Conservation (phyloP, 2,113 vertebrate species). For the Hymenochirus boettgeri region DNA sequence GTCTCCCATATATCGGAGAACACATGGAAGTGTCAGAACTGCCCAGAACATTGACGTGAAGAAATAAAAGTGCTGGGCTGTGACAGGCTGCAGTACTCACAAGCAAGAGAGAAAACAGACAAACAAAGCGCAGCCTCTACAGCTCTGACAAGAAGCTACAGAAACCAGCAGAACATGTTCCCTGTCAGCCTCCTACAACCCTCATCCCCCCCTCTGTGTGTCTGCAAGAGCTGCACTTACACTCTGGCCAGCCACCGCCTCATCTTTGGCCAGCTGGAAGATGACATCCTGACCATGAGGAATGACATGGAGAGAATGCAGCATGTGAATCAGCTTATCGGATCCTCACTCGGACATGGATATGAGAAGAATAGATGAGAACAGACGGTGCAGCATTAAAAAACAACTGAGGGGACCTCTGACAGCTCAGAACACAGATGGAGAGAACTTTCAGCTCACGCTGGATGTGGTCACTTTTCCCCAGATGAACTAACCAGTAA, state of each 20-base stretch:
- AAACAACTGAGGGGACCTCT: neutral
- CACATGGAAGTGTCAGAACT: no score
- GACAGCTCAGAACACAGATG: neutral
- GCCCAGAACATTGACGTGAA: conserved; percentile 15
- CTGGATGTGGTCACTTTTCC: conserved; percentile 37
- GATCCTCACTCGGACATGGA: neutral
- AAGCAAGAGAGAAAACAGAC: neutral
- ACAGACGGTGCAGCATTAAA: neutral
- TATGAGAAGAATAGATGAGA: neutral
- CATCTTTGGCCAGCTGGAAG: conserved; percentile 50
- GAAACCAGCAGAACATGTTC: conserved; percentile 46
- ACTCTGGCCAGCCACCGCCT: conserved; percentile 48
- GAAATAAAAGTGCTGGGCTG: conserved; percentile 37
- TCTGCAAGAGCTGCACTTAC: conserved; percentile 40
- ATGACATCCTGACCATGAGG: conserved; percentile 44
- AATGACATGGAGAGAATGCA: conserved; percentile 11
- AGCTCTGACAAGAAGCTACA: neutral
- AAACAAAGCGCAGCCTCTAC: accelerated
- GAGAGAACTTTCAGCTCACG: conserved; percentile 22
- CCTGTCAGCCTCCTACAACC: conserved; percentile 46
- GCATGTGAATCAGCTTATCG: neutral
- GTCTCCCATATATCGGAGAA: no score
- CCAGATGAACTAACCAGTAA: conserved; percentile 43
- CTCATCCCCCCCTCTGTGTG: conserved; percentile 40
- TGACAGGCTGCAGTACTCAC: conserved; percentile 3